These are phyloP conservation scores for Drosophila pegasa DNA, from an alignment of 2,888 invertebrate species.

Conservation along the genomic window DNA sequence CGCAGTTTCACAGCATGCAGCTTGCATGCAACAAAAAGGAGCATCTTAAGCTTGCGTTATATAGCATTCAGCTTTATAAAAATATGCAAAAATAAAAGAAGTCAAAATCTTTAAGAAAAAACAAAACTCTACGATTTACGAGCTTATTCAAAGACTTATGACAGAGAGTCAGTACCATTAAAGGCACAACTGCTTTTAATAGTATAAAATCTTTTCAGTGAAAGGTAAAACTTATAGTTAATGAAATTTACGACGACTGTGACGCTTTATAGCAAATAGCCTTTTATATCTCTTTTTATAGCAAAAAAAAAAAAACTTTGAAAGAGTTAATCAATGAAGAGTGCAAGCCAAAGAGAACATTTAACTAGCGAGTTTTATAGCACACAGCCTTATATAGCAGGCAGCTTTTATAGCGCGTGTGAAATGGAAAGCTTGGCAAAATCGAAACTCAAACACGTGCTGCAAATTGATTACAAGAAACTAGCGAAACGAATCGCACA, in stretches of 20 bases:
- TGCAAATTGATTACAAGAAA: constrained; percentile 66
- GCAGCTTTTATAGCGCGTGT: constrained; percentile 16
- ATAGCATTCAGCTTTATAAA: neutral
- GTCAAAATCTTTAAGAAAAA: no score
- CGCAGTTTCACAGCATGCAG: neutral
- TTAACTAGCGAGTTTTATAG: constrained; percentile 12
- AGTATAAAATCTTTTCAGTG: neutral
- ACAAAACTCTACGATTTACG: neutral
- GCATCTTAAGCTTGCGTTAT: neutral
- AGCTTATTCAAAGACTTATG: neutral
- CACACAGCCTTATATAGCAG: constrained; percentile 11
- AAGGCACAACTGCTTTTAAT: neutral
- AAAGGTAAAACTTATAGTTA: neutral
- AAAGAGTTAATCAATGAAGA: neutral
- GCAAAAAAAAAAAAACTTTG: neutral
- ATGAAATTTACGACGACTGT: no score
- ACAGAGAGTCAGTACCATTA: neutral
- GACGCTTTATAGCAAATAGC: neutral
- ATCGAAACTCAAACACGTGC: constrained; percentile 61
- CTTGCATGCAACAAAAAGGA: neutral
- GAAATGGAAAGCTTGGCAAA: constrained; percentile 70
- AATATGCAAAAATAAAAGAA: constrained; percentile 11
- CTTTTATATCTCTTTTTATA: neutral
- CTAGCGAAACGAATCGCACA: constrained; percentile 14
- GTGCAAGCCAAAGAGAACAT: neutral